These are phyloP conservation scores for Agrochola lychnidis DNA, from an alignment of 2,888 invertebrate genomes.

Conservation along the genomic window DNA sequence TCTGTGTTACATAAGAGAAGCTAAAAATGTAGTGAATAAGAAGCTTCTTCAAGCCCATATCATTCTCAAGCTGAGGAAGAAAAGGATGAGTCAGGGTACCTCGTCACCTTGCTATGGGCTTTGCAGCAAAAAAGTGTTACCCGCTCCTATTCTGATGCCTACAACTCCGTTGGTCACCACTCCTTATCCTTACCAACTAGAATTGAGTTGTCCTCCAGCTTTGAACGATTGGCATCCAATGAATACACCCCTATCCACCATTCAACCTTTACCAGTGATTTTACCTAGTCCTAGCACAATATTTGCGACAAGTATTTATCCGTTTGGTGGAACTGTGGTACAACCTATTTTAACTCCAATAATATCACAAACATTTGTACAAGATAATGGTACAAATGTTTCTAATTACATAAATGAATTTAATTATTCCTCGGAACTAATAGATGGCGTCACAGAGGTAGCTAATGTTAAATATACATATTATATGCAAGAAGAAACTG, in stretches of 20 bases:
- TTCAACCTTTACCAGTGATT: conserved; percentile 45
- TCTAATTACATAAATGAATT: conserved; percentile 27
- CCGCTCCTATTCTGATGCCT: conserved; percentile 21
- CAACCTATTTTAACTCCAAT: conserved; percentile 51
- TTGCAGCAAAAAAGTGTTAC: conserved; percentile 21
- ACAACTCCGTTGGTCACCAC: not conserved
- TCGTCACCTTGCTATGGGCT: conserved; percentile 9
- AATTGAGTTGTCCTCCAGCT: conserved; percentile 34
- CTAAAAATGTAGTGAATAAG: conserved; percentile 30
- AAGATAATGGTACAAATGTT: conserved; percentile 12
- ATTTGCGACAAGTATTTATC: conserved; percentile 28
- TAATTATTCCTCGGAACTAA: not conserved
- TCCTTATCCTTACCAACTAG: conserved; percentile 29
- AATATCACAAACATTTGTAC: conserved; percentile 30
- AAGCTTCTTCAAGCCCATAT: conserved; percentile 35
- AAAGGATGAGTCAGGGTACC: conserved; percentile 23
- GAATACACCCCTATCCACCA: conserved; percentile 30
- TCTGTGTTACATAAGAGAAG: conserved; percentile 13
- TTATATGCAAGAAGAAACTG: conserved; percentile 5
- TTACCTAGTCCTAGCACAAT: conserved; percentile 40
- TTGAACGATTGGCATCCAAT: conserved; percentile 48
- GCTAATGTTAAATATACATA: conserved; percentile 8
- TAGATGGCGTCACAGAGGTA: not conserved
- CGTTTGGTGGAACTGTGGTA: conserved; percentile 28
- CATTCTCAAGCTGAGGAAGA: conserved; percentile 36